Evolutionary conservation across 2,113 vertebrate genomes (phyloP), one percentile per base, ranked within the genome.

Genomic region (Tinamus guttatus): DNA sequence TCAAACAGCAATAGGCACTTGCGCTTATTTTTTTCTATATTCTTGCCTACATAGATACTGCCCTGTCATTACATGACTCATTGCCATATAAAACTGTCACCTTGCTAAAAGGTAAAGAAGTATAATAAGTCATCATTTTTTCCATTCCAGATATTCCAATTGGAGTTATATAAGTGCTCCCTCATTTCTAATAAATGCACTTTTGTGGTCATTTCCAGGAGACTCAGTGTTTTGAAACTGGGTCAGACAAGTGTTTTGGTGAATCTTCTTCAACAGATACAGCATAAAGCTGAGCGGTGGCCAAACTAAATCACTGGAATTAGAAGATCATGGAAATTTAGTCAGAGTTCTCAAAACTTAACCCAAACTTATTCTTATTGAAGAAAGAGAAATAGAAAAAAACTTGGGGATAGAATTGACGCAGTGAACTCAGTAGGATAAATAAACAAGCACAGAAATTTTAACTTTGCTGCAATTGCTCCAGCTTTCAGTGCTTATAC

Each of bases 401-500:
- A 86, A 73, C 8, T 58, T 30, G 56, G 41, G 20, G 24, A 43
- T 43, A 30, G 25, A 59, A 51, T 14, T 71, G 49, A 58, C 1
- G 0, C 1, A 1, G 28, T 1, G 8, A 47, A 63, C n/a, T 40
- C 3, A 1, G 34, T 45, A 67, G 71, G n/a, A 40, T 30, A 63
- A 11, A 40, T 25, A 87, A 58, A 58, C 27, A 7, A 56, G 9
- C n/a, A 79, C 10, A 81, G 4, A n/a, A 24, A 41, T 81, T n/a
- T 56, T n/a, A 47, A 73, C 49, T 30, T 9, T 58, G 20, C 28
- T 71, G 12, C 41, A 64, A 18, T 24, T 38, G 20, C 30, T 47
- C 9, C 30, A 56, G 4, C 34, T 18, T 58, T 81, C 40, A 58
- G 11, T 40, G 7, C 56, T 56, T 65, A 40, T 10, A 40, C 56